Percentiles rank a stretch among this genome's conserved stretches.
These are phyloP conservation scores for Nothocercus julius DNA, from an alignment of 2,113 vertebrate genomes.

Conservation along the genomic window DNA sequence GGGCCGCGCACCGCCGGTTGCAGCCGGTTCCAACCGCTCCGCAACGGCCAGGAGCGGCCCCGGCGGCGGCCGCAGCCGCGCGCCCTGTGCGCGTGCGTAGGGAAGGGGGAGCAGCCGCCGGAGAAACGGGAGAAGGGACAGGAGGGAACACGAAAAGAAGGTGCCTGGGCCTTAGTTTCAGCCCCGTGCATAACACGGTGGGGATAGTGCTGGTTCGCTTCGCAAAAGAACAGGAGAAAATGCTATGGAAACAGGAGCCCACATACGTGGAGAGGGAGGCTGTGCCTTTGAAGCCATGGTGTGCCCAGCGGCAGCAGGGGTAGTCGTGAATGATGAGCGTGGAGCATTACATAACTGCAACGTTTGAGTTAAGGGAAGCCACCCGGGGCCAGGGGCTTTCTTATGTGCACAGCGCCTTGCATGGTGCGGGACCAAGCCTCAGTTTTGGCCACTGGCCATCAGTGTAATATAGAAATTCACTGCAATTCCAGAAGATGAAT, in stretches of 20 bases:
- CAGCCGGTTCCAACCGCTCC: too few species aligned
- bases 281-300: slow-evolving; percentile 9
- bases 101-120: too few species aligned
- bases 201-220: background rate
- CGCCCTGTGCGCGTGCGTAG: too few species aligned
- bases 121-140: background rate
- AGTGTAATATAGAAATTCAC: background rate
- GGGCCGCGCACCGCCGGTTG: too few species aligned
- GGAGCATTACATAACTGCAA: background rate
- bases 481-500: background rate
- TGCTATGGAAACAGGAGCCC: background rate
- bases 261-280: background rate
- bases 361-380: background rate
- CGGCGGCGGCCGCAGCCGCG: too few species aligned
- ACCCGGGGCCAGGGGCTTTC: background rate
- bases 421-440: background rate
- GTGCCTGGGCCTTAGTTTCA: background rate
- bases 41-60: too few species aligned
- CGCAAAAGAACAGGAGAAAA: background rate
- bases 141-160: background rate
- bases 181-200: background rate
- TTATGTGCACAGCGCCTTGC: background rate
- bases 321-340: slow-evolving; percentile 2
- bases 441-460: background rate
- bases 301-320: background rate